Evolutionary conservation across 1,140 invertebrate genomes (phyloP).

Genomic region (Achatina immaculata): DNA sequence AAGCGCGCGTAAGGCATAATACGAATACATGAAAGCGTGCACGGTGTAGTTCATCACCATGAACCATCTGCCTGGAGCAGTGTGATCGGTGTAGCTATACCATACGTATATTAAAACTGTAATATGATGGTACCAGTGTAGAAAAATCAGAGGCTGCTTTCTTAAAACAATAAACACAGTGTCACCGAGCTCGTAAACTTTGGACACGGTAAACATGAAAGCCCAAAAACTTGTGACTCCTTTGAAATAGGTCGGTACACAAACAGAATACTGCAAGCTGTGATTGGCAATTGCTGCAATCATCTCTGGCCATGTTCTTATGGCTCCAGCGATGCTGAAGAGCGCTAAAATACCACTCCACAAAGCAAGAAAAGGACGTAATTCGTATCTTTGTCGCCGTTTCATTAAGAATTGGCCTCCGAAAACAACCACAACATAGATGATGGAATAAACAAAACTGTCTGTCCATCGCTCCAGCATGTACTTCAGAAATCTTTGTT

Average conservation of each 20-base stretch:
- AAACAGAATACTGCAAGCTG: slow-evolving; percentile 94
- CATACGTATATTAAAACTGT: slow-evolving; percentile 91
- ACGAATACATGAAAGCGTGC: slow-evolving; percentile 98
- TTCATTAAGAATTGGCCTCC: slow-evolving; percentile 93
- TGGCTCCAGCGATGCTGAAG: slow-evolving; percentile 93
- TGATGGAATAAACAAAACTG: slow-evolving; percentile 82
- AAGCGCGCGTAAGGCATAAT: slow-evolving; percentile 93
- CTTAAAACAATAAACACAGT: slow-evolving; percentile 96
- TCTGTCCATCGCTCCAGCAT: slow-evolving; percentile 96
- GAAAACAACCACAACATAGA: slow-evolving; percentile 95
- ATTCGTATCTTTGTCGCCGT: slow-evolving; percentile 86
- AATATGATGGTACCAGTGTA: slow-evolving; percentile 89
- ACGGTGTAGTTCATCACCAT: slow-evolving; percentile 99
- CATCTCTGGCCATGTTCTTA: slow-evolving; percentile 77
- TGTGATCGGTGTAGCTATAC: slow-evolving; percentile 97
- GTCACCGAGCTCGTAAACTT: slow-evolving; percentile 94
- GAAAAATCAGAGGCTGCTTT: slow-evolving; percentile 97
- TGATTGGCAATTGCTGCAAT: slow-evolving; percentile 86
- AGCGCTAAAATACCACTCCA: slow-evolving; percentile 94
- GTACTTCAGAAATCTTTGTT: slow-evolving; percentile 88
- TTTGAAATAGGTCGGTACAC: slow-evolving; percentile 75
- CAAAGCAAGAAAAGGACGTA: slow-evolving; percentile 84
- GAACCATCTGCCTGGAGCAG: slow-evolving; percentile 93
- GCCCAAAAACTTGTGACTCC: slow-evolving; percentile 84
- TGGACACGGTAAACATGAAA: slow-evolving; percentile 89